Percentiles rank a stretch among this genome's conserved stretches.
Conservation (phyloP, 2,888 invertebrate genomes). For the Halictus ligatus region DNA sequence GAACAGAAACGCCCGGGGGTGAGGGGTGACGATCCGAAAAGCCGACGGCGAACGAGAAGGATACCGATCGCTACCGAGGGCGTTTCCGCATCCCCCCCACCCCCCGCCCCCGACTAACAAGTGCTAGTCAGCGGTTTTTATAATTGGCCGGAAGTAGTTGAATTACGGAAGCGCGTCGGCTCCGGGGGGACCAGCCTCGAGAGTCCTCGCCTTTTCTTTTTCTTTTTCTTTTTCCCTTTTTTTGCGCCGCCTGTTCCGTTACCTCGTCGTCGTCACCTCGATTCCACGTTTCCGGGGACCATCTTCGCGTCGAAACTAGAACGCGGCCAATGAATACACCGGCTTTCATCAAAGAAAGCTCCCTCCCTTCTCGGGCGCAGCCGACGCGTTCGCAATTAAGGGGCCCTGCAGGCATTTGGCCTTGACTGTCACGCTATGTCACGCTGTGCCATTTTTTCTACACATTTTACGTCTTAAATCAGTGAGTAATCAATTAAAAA, state of each 20-base stretch:
- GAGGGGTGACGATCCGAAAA: background rate
- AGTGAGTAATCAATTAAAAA: no score
- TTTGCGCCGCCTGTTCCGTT: background rate
- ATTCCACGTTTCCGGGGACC: background rate
- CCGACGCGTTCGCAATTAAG: constrained; percentile 1
- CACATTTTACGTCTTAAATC: no score
- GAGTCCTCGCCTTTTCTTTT: constrained; percentile 43
- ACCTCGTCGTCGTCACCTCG: constrained; percentile 12
- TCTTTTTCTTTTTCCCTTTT: background rate
- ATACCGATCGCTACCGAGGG: constrained; percentile 48
- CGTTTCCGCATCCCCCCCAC: constrained; percentile 64
- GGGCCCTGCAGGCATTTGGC: no score
- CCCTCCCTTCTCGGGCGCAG: background rate
- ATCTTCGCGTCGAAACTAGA: background rate
- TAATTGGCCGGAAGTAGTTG: constrained; percentile 79
- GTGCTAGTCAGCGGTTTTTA: constrained; percentile 78
- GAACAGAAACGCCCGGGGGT: background rate
- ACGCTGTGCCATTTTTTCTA: no score
- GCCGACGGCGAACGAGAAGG: constrained; percentile 6
- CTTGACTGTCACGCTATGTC: no score
- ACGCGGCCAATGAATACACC: background rate
- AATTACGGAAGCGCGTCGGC: constrained; percentile 73
- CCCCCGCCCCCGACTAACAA: constrained; percentile 65
- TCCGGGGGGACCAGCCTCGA: constrained; percentile 54
- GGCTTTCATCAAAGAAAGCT: background rate